These are phyloP conservation scores for Scolopax mira DNA, from an alignment of 2,113 vertebrate genomes.

Conservation along the genomic window DNA sequence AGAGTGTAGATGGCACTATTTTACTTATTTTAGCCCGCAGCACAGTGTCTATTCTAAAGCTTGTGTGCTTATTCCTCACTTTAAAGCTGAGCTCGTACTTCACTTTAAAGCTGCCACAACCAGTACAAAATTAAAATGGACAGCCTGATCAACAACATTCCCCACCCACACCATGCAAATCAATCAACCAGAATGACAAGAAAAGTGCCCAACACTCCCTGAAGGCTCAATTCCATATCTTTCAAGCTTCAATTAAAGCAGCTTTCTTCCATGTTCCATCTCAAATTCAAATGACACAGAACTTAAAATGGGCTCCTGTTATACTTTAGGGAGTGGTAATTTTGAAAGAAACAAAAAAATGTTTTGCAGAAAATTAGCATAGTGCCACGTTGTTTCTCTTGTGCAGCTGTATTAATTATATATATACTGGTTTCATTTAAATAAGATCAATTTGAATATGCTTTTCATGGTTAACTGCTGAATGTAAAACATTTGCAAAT, in stretches of 20 bases:
- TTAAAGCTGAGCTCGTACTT: not conserved
- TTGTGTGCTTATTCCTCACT: not conserved
- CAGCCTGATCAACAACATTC: constrained; percentile 56
- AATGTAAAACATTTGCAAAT: constrained; percentile 41
- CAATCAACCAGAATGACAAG: constrained; percentile 58
- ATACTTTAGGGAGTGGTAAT: constrained; percentile 28
- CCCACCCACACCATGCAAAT: constrained; percentile 61
- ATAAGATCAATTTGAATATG: constrained; percentile 6
- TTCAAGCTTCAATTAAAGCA: constrained; percentile 40
- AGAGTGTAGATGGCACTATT: not conserved
- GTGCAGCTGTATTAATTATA: not conserved
- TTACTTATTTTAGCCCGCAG: not conserved
- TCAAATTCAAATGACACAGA: constrained; percentile 43
- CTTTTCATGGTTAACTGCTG: constrained; percentile 34
- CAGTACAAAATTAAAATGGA: constrained; percentile 44
- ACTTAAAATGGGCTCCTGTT: constrained; percentile 30
- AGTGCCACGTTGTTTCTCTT: not conserved
- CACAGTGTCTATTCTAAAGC: not conserved
- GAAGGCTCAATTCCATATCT: constrained; percentile 41
- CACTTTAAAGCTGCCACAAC: constrained; percentile 13
- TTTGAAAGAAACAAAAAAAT: not conserved
- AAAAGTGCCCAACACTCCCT: constrained; percentile 50
- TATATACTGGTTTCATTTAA: not conserved
- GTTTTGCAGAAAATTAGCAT: not conserved
- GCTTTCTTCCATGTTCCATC: constrained; percentile 25